These are phyloP conservation scores for Lamellibrachia columna DNA, from an alignment of 2,888 invertebrate species.

Conservation along the genomic window DNA sequence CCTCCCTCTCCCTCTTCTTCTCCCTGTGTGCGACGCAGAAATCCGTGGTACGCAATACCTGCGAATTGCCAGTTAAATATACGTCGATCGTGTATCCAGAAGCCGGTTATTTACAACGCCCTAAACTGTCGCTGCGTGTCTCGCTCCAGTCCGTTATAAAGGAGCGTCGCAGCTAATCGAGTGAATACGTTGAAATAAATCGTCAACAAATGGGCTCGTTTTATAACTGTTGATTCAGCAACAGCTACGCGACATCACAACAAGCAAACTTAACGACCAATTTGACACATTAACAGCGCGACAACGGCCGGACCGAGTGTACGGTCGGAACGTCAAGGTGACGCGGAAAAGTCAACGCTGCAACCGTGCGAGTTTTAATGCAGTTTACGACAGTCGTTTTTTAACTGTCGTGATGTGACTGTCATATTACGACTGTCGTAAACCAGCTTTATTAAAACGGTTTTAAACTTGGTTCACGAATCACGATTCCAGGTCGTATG, in stretches of 20 bases:
- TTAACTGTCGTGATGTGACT: neutral
- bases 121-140: neutral
- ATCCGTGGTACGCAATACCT: neutral
- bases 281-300: slow-evolving; percentile 5
- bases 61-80: neutral
- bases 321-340: neutral
- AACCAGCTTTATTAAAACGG: slow-evolving; percentile 1
- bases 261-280: slow-evolving; percentile 9
- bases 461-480: neutral
- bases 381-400: slow-evolving; percentile 6
- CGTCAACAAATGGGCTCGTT: neutral
- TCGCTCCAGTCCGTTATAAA: neutral
- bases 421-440: neutral
- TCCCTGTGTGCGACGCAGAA: neutral
- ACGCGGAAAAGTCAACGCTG: neutral
- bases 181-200: slow-evolving; percentile 10
- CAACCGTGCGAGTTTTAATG: neutral
- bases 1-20: neutral
- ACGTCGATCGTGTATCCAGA: neutral
- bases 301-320: neutral
- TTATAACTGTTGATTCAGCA: slow-evolving; percentile 11
- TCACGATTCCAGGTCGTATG: neutral
- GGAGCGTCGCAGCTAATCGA: neutral
- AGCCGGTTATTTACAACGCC: neutral
- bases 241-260: neutral